phyloP scores from a whole-genome alignment of 2,888 invertebrate genomes.

The Megamerina dolium region DNA sequence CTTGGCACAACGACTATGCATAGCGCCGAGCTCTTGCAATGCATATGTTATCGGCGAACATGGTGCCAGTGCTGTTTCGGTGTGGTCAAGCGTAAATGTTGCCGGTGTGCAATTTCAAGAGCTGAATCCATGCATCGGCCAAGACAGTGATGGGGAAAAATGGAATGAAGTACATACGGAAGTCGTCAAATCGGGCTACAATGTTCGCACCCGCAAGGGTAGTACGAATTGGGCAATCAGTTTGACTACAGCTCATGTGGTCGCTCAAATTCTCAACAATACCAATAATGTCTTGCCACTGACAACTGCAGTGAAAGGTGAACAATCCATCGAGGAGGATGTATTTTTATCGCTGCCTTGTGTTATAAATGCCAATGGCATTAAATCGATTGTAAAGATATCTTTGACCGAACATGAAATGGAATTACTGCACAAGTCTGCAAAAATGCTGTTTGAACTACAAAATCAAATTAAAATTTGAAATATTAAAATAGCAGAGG shows the following conservation, averaged over 20 bases:
- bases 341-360: constrained; percentile 79
- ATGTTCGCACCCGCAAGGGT: constrained; percentile 72
- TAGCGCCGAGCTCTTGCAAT: constrained; percentile 72
- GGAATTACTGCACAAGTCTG: constrained; percentile 57
- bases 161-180: constrained; percentile 68
- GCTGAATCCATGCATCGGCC: constrained; percentile 64
- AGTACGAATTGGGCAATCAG: constrained; percentile 86
- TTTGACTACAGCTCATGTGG: constrained; percentile 62
- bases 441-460: constrained; percentile 51
- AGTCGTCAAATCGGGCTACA: constrained; percentile 72
- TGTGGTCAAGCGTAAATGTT: constrained; percentile 85
- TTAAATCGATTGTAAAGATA: constrained; percentile 63
- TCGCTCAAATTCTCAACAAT: constrained; percentile 61
- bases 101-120: constrained; percentile 73
- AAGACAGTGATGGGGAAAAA: constrained; percentile 61
- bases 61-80: constrained; percentile 77
- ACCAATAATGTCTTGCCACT: constrained; percentile 65
- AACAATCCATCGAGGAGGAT: constrained; percentile 66
- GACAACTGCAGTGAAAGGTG: constrained; percentile 58
- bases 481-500: too few species aligned
- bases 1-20: constrained; percentile 67
- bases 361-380: constrained; percentile 62
- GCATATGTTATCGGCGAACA: constrained; percentile 90
- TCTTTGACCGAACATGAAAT: constrained; percentile 58
- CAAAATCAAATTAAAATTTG: too few species aligned